A percentile compares a stretch with the other conserved stretches of the same genome.
phyloP scores from a whole-genome alignment of 92 coral and sea anemone genomes.

The Paragorgia papillata region DNA sequence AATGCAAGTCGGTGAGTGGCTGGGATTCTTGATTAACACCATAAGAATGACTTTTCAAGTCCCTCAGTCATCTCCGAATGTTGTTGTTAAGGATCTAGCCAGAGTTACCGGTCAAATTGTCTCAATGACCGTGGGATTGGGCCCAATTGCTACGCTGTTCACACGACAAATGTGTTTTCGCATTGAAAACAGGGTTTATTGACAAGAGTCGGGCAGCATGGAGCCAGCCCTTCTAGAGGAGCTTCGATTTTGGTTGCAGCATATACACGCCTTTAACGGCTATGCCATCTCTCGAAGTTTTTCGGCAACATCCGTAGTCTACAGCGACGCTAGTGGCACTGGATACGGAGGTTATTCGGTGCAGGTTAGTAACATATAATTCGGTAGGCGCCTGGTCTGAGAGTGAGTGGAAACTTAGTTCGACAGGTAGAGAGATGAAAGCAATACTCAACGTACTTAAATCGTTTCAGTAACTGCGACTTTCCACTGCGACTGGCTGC shows the following conservation, averaged over 20 bases:
- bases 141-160: slow-evolving; percentile 42
- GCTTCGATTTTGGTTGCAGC: slow-evolving; percentile 45
- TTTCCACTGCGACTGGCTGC: slow-evolving; percentile 48
- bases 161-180: slow-evolving; percentile 45
- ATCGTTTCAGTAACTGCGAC: neutral
- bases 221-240: slow-evolving; percentile 37
- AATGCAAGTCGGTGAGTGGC: slow-evolving; percentile 50
- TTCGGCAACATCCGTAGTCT: slow-evolving; percentile 46
- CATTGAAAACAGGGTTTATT: slow-evolving; percentile 18
- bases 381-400: slow-evolving; percentile 7
- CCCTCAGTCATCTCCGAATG: neutral
- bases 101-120: slow-evolving; percentile 25
- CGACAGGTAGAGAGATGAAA: slow-evolving; percentile 23
- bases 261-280: slow-evolving; percentile 47
- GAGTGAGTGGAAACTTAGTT: slow-evolving; percentile 1
- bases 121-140: slow-evolving; percentile 48
- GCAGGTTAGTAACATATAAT: slow-evolving; percentile 25
- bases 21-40: slow-evolving; percentile 45
- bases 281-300: slow-evolving; percentile 40
- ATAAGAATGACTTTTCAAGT: slow-evolving; percentile 50
- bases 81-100: slow-evolving; percentile 24
- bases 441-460: neutral
- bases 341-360: slow-evolving; percentile 54
- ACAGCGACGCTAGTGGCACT: slow-evolving; percentile 52
- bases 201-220: slow-evolving; percentile 18